Percentiles rank a stretch among this genome's conserved stretches.
These are phyloP conservation scores for Mercenaria mercenaria DNA, from an alignment of 1,140 invertebrate genomes.

Conservation along the genomic window DNA sequence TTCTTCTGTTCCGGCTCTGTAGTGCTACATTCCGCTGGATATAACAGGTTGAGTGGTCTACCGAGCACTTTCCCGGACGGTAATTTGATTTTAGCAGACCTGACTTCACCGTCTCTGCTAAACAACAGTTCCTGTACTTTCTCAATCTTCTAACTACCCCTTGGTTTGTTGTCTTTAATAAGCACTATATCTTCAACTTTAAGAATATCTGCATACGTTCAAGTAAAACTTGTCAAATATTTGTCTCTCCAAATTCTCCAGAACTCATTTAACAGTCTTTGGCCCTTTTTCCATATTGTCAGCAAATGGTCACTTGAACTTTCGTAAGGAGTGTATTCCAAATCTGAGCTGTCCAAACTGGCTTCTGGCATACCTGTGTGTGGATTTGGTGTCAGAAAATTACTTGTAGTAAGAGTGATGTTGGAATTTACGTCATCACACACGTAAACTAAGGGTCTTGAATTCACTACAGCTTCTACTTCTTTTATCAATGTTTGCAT, in stretches of 20 bases:
- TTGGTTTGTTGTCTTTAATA: not conserved
- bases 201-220: not conserved
- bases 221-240: constrained; percentile 34
- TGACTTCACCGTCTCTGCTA: not conserved
- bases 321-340: constrained; percentile 12
- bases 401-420: constrained; percentile 28
- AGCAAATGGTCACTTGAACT: no score
- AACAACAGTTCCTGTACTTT: no score
- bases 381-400: not conserved
- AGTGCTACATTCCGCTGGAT: no score
- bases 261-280: constrained; percentile 1
- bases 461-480: no score
- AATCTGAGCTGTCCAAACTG: not conserved
- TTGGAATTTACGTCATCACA: constrained; percentile 23
- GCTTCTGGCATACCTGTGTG: constrained; percentile 33
- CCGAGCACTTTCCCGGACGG: not conserved
- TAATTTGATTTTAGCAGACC: not conserved
- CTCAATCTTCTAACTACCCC: not conserved
- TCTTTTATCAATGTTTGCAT: no score
- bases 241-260: constrained; percentile 30
- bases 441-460: no score
- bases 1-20: no score
- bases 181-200: constrained; percentile 12
- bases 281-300: constrained; percentile 39
- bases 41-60: not conserved